A percentile compares a stretch with the other conserved stretches of the same genome.
Conservation (phyloP, 1,140 invertebrate genomes). For the Zaprionus vittiger region DNA sequence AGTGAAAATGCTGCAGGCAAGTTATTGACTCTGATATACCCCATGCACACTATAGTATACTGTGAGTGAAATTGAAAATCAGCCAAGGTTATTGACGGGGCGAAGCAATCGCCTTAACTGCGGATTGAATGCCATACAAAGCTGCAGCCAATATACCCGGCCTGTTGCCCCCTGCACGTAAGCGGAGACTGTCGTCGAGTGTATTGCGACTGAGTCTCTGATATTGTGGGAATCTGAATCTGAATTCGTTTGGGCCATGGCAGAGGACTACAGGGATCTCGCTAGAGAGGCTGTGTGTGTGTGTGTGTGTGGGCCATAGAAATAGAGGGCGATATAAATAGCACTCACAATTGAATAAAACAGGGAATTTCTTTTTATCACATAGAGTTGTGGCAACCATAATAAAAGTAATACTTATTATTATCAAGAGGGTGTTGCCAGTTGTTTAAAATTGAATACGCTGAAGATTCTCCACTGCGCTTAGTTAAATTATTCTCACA, state of each 20-base stretch:
- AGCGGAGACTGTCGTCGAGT: background rate
- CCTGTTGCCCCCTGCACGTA: background rate
- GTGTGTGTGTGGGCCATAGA: background rate
- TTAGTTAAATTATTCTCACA: no score
- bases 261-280: constrained; percentile 1
- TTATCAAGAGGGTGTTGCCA: background rate
- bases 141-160: background rate
- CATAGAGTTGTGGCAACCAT: background rate
- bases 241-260: background rate
- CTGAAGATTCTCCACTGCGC: no score
- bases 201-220: constrained; percentile 4
- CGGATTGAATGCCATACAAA: background rate
- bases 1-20: constrained; percentile 1
- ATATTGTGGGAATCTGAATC: background rate
- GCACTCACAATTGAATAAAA: constrained; percentile 14
- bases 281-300: background rate
- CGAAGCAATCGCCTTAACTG: background rate
- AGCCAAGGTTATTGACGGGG: background rate
- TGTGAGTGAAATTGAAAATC: background rate
- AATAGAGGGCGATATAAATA: constrained; percentile 18
- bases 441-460: background rate
- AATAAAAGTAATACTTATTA: constrained; percentile 2
- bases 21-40: constrained; percentile 31
- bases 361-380: background rate
- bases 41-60: background rate